Percentiles rank a stretch among this genome's conserved stretches.
Conservation (phyloP, 1,140 invertebrate species). For the Drosophila hydei region DNA sequence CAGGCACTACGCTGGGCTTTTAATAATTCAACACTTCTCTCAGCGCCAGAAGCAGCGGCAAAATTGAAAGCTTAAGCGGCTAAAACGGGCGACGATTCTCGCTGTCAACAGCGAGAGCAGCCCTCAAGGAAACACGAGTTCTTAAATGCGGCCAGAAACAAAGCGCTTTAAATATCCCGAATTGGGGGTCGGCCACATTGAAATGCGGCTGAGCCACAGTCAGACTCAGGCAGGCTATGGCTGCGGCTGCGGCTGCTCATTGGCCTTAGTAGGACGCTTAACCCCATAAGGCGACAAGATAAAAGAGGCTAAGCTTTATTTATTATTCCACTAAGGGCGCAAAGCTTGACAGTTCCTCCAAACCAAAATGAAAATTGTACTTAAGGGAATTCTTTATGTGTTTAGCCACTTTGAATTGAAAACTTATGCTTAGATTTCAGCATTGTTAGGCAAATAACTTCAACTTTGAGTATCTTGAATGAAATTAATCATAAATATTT, state of each 20-base stretch:
- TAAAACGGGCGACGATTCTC: conserved; percentile 38
- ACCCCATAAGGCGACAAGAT: conserved; percentile 55
- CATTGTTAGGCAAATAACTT: too few relatives aligned
- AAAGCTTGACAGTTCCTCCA: conserved; percentile 3
- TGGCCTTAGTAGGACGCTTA: conserved; percentile 65
- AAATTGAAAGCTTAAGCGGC: conserved; percentile 72
- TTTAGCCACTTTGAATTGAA: conserved; percentile 1
- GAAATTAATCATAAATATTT: not conserved
- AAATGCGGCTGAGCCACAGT: conserved; percentile 16
- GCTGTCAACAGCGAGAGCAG: conserved; percentile 20
- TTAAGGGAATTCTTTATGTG: conserved; percentile 19
- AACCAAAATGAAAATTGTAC: conserved; percentile 18
- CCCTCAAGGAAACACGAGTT: conserved; percentile 17
- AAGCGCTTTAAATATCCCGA: conserved; percentile 60
- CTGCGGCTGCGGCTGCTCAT: conserved; percentile 33
- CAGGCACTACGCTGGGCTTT: conserved; percentile 30
- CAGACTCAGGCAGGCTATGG: not conserved
- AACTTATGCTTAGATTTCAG: too few relatives aligned
- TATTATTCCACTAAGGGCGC: conserved; percentile 42
- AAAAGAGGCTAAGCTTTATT: conserved; percentile 73
- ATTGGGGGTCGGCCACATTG: conserved; percentile 26
- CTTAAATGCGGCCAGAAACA: conserved; percentile 36
- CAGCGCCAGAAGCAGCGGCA: conserved; percentile 27
- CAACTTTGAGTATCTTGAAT: too few relatives aligned
- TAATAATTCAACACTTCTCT: conserved; percentile 66